These are phyloP conservation scores for Patiria miniata DNA, from an alignment of 35 echinoderm and acorn worm genomes.

Conservation along the genomic window DNA sequence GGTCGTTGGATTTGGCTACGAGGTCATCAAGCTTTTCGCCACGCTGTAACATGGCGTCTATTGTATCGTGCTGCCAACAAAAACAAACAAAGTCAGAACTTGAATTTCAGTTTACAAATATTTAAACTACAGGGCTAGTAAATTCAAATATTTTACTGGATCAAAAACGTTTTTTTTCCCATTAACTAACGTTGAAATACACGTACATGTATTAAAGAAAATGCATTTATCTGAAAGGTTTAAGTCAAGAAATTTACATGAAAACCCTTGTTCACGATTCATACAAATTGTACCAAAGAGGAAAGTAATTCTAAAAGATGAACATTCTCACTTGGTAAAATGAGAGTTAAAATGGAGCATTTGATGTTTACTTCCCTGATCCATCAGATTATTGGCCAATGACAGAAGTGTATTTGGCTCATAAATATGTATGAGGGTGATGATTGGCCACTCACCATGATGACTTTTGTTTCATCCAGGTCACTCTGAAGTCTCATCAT, in stretches of 20 bases:
- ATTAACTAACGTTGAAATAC: background rate
- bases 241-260: too few relatives aligned
- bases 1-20: constrained; percentile 92
- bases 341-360: too few relatives aligned
- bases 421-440: too few relatives aligned
- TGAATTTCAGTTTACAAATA: background rate
- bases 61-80: constrained; percentile 79
- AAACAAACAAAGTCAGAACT: background rate
- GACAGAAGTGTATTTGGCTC: too few relatives aligned
- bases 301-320: too few relatives aligned
- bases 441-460: constrained; percentile 96
- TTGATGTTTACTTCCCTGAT: too few relatives aligned
- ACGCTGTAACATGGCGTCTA: constrained; percentile 95
- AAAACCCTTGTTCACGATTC: too few relatives aligned
- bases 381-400: too few relatives aligned
- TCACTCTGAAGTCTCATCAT: constrained; percentile 88
- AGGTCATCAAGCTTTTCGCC: constrained; percentile 98
- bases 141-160: background rate
- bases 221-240: too few relatives aligned
- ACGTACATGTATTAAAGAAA: too few relatives aligned
- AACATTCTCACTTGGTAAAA: too few relatives aligned
- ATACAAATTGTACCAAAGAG: too few relatives aligned
- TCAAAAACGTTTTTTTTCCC: background rate
- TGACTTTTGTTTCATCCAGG: constrained; percentile 98
- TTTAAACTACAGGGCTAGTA: background rate